Evolutionary conservation across 2,888 invertebrate genomes (phyloP).

Genomic region (Drosophila pseudotakahashii): DNA sequence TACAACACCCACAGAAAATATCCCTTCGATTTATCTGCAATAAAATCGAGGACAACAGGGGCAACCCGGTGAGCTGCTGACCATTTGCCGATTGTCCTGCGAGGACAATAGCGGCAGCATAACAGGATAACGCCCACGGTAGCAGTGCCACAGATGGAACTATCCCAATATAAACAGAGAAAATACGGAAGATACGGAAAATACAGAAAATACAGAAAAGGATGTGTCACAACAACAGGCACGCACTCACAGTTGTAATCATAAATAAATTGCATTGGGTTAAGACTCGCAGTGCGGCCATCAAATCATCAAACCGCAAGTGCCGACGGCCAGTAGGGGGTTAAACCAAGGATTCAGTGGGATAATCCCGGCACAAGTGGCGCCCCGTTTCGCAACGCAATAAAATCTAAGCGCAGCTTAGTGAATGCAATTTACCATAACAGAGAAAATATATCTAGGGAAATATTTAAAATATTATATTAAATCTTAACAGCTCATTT

Average conservation of each 20-base stretch:
- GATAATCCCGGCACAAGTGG: slow-evolving; percentile 35
- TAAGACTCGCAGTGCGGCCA: slow-evolving; percentile 14
- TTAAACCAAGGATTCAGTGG: neutral
- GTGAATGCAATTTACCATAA: neutral
- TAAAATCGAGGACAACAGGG: slow-evolving; percentile 51
- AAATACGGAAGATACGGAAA: too few species aligned
- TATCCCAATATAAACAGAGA: too few species aligned
- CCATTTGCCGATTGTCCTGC: slow-evolving; percentile 18
- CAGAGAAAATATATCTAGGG: neutral
- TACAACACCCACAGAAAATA: slow-evolving; percentile 11
- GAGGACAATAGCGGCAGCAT: slow-evolving; percentile 26
- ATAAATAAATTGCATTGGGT: slow-evolving; percentile 45
- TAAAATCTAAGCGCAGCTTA: neutral
- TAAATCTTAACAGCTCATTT: slow-evolving; percentile 3
- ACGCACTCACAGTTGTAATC: slow-evolving; percentile 22
- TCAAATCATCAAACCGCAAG: slow-evolving; percentile 8
- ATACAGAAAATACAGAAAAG: neutral
- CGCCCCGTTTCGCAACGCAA: slow-evolving; percentile 12
- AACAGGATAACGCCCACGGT: slow-evolving; percentile 63
- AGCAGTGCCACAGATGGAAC: slow-evolving; percentile 27
- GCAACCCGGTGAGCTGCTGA: slow-evolving; percentile 32
- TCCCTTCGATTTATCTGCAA: slow-evolving; percentile 64
- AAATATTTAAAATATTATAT: too few species aligned
- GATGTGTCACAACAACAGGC: slow-evolving; percentile 28
- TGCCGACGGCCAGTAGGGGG: slow-evolving; percentile 13